Base-by-base conservation (phyloP, 2,797 vertebrate species). In the Poecile montanus region DNA sequence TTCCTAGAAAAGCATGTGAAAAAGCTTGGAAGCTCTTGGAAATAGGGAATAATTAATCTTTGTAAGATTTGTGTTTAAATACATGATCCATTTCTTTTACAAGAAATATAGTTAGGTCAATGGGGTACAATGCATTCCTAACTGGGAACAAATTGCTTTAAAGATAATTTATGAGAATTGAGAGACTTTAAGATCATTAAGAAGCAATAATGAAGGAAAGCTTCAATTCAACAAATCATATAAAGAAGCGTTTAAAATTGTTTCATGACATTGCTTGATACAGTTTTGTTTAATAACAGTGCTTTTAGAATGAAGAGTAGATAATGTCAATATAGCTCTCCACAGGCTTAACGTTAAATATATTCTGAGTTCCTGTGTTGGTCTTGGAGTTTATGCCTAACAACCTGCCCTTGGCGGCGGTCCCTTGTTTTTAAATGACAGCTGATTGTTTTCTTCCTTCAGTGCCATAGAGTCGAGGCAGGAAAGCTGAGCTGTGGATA, bases 401-500 rank as follows among this genome's bases (percentile, higher is more conserved):
- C 82, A 85, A 71, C 13, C 13, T 83, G 30, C 12, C n/a, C 26
- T 84, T 47, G 30, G 21, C 57, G 34, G 13, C 22, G 20, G 14
- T 78, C 4, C 2, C 13, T 54, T 63, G 19, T 79, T 74, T 73
- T 40, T 56, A 36, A n/a, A 25, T 42, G 56, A n/a, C 11, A 60
- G 7, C 13, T 1, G 2, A 36, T 74, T n/a, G 4, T 26, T 91
- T 32, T 54, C 11, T n/a, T 85, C 51, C 48, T 56, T 82, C 36
- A 17, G 29, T 56, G 29, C 56, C 21, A 1, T 0, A 5, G 19
- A 36, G 25, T 7, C 1, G 2, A n/a, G 34, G 4, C 30, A 61
- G 21, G 3, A 86, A 80, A 66, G 14, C 30, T 84, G 48, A 78
- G 6, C 29, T 83, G 50, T 61, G n/a, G 32, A 10, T 56, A 40